Percentiles rank a stretch among this genome's conserved stretches.
phyloP scores from a whole-genome alignment of 2,113 vertebrate genomes.

The Platysteira castanea region DNA sequence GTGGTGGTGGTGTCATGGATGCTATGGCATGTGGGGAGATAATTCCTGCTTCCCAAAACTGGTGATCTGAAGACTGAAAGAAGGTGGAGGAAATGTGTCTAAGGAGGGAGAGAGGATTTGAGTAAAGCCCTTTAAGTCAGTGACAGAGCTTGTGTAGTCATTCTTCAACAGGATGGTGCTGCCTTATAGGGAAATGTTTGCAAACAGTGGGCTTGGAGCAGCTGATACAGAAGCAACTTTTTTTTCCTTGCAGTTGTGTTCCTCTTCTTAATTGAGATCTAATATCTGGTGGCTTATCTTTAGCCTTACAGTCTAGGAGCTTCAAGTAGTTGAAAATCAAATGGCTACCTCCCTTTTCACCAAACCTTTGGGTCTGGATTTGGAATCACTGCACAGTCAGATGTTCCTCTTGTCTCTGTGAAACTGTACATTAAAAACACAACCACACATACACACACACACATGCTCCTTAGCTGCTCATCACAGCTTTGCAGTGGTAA shows the following conservation, averaged over 20 bases:
- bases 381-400: not conserved
- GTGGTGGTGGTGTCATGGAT: accelerated
- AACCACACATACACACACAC: not conserved
- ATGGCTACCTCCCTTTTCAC: not conserved
- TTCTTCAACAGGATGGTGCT: accelerated
- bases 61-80: not conserved
- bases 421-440: conserved; percentile 8
- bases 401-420: conserved; percentile 6
- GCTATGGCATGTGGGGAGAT: not conserved
- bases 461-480: conserved; percentile 70
- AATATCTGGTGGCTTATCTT: not conserved
- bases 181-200: not conserved
- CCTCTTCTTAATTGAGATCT: not conserved
- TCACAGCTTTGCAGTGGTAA: conserved; percentile 71
- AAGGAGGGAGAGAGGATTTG: not conserved
- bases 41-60: not conserved
- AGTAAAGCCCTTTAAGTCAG: not conserved
- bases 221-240: not conserved
- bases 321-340: not conserved
- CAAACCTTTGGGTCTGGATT: not conserved
- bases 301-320: not conserved
- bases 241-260: not conserved
- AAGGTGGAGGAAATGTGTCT: not conserved
- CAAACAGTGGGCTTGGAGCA: not conserved
- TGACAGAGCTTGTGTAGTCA: not conserved